phyloP scores from a whole-genome alignment of 2,888 invertebrate genomes.

The Clostera curtula region DNA sequence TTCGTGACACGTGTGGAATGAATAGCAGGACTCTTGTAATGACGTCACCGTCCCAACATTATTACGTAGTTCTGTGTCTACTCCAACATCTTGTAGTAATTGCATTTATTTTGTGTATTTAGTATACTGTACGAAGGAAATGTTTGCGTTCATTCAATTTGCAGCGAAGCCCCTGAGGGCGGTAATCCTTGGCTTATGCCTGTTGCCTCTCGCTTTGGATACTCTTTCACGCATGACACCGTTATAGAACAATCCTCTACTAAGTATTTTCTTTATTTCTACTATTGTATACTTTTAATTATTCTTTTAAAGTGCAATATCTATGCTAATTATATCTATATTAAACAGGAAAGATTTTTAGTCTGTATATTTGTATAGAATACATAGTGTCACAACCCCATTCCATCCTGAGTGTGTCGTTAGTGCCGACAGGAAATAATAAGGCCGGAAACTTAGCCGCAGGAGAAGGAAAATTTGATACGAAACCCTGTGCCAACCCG shows the following conservation, averaged over 20 bases:
- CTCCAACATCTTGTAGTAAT: constrained; percentile 26
- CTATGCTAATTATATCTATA: too few species aligned
- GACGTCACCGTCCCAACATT: constrained; percentile 5
- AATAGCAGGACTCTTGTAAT: constrained; percentile 10
- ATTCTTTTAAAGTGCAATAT: constrained; percentile 1
- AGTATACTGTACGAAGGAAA: constrained; percentile 29
- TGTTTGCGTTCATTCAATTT: constrained; percentile 66
- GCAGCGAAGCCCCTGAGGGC: constrained; percentile 63
- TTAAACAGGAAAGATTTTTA: too few species aligned
- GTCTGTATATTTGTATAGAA: too few species aligned
- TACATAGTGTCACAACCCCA: too few species aligned
- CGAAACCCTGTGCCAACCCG: too few species aligned
- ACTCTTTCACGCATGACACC: constrained; percentile 22
- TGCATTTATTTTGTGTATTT: constrained; percentile 39
- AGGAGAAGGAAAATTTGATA: too few species aligned
- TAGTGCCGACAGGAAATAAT: too few species aligned
- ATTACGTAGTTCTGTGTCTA: constrained; percentile 16
- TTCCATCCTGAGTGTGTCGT: too few species aligned
- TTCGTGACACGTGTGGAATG: too few species aligned
- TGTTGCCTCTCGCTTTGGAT: constrained; percentile 58
- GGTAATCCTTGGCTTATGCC: constrained; percentile 63
- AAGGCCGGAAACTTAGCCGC: too few species aligned
- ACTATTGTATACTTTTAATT: neutral
- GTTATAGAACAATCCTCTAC: constrained; percentile 19
- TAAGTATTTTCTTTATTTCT: constrained; percentile 12